Base-by-base conservation (phyloP, 2,888 invertebrate genomes). In the Stenolophus ochropezus region DNA sequence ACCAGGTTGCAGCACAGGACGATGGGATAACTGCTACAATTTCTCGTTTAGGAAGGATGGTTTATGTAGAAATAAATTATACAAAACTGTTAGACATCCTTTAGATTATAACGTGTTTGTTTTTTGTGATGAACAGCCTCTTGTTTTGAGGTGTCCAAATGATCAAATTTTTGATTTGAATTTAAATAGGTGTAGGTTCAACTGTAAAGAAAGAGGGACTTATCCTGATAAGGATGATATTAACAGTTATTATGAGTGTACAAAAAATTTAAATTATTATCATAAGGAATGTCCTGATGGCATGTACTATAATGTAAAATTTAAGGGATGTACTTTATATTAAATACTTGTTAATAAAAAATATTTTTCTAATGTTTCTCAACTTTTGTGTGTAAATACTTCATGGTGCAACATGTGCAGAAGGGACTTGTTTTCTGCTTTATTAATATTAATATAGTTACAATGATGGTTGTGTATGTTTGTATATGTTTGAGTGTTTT, bases 191-290 rank as follows among this genome's bases (percentile, higher is more conserved):
- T 78, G 78, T 58, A 23, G 16, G 11, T 78, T 47, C 25, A 49
- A 78, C 5, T 78, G 78, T 65, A 61, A 61, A 49, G 4, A 5
- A 42, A 11, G 4, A 23, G 78, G 78, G 8, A 33, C 16, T 4
- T 77, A 42, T 58, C 61, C 77, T 2, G 58, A 77, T 58, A 42
- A 18, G 14, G 5, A 27, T n/a, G 14, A 47, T 78, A 27, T 56
- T 33, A 16, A 61, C n/a, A 65, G 47, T 49, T 78, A 78, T 65
- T 78, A 78, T 78, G n/a, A 65, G 20, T 78, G 78, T 25, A n/a
- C 8, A 6, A 49, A 14, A 16, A 25, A 78, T 23, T 74, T n/a
- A 53, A 25, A 4, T 53, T 6, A 8, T 42, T 42, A 71, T 11
- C 74, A 74, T 51, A 18, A 42, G 47, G 8, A 58, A 14, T 77